These are phyloP conservation scores for Moxostoma hubbsi DNA, from an alignment of 2,797 vertebrate genomes.

Conservation along the genomic window DNA sequence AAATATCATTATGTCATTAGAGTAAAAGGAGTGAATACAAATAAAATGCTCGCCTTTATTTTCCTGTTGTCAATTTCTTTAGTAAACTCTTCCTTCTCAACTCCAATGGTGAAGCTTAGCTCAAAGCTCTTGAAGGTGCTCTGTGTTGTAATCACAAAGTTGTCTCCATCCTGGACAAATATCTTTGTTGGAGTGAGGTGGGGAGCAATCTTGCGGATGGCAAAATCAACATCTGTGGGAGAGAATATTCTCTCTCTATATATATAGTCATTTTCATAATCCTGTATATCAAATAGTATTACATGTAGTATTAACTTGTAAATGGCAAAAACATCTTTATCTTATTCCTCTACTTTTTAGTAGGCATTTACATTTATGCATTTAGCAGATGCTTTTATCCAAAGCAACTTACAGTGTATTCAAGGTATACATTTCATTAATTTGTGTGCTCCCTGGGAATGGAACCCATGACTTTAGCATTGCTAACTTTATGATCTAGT, in stretches of 20 bases:
- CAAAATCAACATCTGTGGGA: constrained; percentile 87
- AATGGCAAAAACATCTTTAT: neutral
- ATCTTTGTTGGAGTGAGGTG: constrained; percentile 88
- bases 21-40: neutral
- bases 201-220: constrained; percentile 88
- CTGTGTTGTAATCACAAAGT: constrained; percentile 86
- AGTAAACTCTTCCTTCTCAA: constrained; percentile 88
- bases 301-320: neutral
- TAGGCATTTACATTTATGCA: too few relatives aligned
- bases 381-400: too few relatives aligned
- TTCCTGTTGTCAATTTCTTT: constrained; percentile 87
- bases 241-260: neutral
- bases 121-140: constrained; percentile 91
- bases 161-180: constrained; percentile 83
- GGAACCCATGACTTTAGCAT: too few relatives aligned
- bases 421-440: too few relatives aligned
- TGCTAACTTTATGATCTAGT: too few relatives aligned
- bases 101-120: constrained; percentile 82
- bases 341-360: too few relatives aligned
- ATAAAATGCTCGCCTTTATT: constrained; percentile 79
- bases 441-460: too few relatives aligned
- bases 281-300: too few relatives aligned
- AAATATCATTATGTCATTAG: neutral
- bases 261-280: neutral
- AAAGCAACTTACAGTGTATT: too few relatives aligned